Evolutionary conservation across 1,140 invertebrate species (phyloP), one percentile per base, ranked within the genome.

Genomic region (Myzus persicae): DNA sequence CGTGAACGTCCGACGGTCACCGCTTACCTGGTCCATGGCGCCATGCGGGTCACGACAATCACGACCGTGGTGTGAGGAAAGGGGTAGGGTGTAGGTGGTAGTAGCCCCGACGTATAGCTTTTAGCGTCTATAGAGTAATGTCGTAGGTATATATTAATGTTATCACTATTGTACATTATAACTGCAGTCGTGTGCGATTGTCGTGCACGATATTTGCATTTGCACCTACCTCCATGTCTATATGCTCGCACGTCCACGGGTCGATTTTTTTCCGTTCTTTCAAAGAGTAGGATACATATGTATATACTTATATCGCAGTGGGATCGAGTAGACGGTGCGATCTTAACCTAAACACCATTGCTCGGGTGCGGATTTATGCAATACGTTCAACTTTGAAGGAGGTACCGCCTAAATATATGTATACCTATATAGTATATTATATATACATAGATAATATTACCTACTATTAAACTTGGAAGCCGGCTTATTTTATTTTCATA

Each of bases 31-130:
- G 48, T 89, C 22, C 22, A 1, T 89, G 88, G 88, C 88, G 88
- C 88, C 88, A 54, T n/a, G 20, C 88, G 46, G 88, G 88, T 89
- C 88, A 89, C 88, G 48, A 89, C 48, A 9, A 38, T 24, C 46
- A 36, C 36, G 88, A 76, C 14, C 4, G 48, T 38, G 24, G 87
- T n/a, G 14, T 6, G 6, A 0, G 3, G 59, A 76, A 76, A n/a
- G 59, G 59, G 59, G 59, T 76, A 76, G 59, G 14, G 18, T n/a
- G 31, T 76, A 76, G 59, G 59, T 76, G 59, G 59, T 76, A 76
- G 31, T 76, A 76, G n/a, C 31, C 59, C 59, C 59, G n/a, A 36
- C n/a, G n/a, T 40, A 84, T 40, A 42, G 22, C 24, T 84, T 84
- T 84, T 84, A 26, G 2, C 82, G 38, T 24, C 81, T 67, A 18